Conservation (phyloP, 2,113 vertebrate species). For the Equus przewalskii region DNA sequence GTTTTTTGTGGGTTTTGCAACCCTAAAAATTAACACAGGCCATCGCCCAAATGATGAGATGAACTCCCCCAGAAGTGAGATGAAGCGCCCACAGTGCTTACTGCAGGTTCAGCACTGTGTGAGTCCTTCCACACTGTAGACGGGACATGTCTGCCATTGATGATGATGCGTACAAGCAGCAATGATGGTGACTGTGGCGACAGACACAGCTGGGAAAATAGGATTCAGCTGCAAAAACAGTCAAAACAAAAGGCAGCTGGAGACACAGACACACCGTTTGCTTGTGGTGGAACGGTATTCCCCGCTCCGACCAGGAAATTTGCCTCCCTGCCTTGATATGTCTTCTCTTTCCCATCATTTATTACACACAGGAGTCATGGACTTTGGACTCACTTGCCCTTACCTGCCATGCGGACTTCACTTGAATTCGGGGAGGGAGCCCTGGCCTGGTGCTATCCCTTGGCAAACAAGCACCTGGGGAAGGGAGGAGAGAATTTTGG, state of each 20-base stretch:
- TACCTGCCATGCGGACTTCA: neutral
- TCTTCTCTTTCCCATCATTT: neutral
- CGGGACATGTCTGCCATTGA: rapidly evolving
- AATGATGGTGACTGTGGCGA: neutral
- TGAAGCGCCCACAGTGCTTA: rapidly evolving
- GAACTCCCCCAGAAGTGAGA: neutral
- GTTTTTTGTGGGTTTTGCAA: neutral
- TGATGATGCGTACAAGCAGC: neutral
- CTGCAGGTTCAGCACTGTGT: rapidly evolving
- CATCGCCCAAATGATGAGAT: neutral
- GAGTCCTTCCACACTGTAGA: neutral
- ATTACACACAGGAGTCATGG: neutral
- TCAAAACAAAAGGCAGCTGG: neutral
- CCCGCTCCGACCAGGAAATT: neutral
- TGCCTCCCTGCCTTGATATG: neutral
- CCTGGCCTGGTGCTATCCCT: too few species aligned
- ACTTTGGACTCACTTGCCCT: neutral
- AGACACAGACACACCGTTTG: constrained; percentile 19
- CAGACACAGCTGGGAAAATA: constrained; percentile 64
- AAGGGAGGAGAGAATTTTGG: neutral
- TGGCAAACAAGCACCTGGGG: neutral
- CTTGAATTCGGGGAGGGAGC: neutral
- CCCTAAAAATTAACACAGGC: neutral
- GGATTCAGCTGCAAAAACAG: constrained; percentile 61
- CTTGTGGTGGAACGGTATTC: neutral